phyloP scores from a whole-genome alignment of 2,888 invertebrate species.

The Meteorus cinctellus region DNA sequence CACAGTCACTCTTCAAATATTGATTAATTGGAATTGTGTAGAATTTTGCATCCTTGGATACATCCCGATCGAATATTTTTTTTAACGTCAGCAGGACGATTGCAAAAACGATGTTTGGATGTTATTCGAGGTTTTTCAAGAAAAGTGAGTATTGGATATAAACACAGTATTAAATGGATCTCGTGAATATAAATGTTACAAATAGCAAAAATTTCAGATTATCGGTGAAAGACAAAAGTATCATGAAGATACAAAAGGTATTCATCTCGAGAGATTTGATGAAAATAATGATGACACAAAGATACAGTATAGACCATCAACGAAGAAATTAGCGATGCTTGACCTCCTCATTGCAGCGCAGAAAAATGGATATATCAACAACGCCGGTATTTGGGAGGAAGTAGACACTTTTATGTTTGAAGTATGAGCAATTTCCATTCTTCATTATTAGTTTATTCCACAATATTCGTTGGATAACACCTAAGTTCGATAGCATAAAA shows the following conservation, averaged over 20 bases:
- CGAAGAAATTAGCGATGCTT: constrained; percentile 50
- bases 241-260: constrained; percentile 44
- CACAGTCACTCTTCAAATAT: background rate
- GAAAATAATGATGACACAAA: constrained; percentile 5
- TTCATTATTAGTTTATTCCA: background rate
- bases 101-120: constrained; percentile 36
- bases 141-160: constrained; percentile 31
- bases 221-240: constrained; percentile 48
- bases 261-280: constrained; percentile 34
- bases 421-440: constrained; percentile 23
- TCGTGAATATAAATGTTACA: background rate
- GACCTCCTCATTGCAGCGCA: constrained; percentile 49
- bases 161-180: background rate
- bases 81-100: constrained; percentile 33
- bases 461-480: background rate
- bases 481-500: background rate
- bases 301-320: constrained; percentile 14
- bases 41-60: constrained; percentile 49
- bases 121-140: constrained; percentile 47
- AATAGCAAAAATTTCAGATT: constrained; percentile 38
- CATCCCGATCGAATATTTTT: constrained; percentile 45
- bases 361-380: constrained; percentile 43
- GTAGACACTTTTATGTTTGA: constrained; percentile 53
- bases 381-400: constrained; percentile 50
- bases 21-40: constrained; percentile 1